These are phyloP conservation scores for Poeciliopsis turrubarensis DNA, from an alignment of 2,113 vertebrate species.

Conservation along the genomic window DNA sequence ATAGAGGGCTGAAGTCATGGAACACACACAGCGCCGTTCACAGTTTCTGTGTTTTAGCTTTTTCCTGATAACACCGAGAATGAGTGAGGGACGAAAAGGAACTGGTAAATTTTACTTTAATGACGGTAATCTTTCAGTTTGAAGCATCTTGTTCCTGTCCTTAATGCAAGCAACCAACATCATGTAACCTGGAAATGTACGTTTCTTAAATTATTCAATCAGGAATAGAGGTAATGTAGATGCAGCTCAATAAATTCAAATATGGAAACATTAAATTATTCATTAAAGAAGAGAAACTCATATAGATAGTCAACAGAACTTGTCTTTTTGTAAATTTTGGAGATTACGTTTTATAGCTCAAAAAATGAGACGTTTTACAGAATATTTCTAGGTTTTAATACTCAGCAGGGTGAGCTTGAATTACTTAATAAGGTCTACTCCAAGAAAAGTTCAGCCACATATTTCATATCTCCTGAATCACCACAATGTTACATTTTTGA, in stretches of 20 bases:
- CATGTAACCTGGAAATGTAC: neutral
- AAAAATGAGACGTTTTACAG: neutral
- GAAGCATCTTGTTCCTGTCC: neutral
- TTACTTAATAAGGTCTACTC: neutral
- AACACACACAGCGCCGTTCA: conserved; percentile 23
- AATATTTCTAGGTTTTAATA: neutral
- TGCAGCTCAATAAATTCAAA: neutral
- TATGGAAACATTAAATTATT: neutral
- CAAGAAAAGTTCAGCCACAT: neutral
- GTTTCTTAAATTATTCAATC: neutral
- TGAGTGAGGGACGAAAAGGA: neutral
- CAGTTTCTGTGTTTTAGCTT: conserved; percentile 16
- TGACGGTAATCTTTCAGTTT: neutral
- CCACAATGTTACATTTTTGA: neutral
- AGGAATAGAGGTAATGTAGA: neutral
- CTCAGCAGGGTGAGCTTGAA: neutral
- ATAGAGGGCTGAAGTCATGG: conserved; percentile 35
- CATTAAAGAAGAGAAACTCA: no score
- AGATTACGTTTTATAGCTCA: neutral
- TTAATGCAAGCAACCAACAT: neutral
- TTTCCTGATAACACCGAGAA: neutral
- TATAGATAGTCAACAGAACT: neutral
- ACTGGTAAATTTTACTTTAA: conserved; percentile 14
- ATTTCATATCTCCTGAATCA: neutral
- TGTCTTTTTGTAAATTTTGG: neutral